Conservation (phyloP, 2,888 invertebrate species). For the Cheilosia soror region DNA sequence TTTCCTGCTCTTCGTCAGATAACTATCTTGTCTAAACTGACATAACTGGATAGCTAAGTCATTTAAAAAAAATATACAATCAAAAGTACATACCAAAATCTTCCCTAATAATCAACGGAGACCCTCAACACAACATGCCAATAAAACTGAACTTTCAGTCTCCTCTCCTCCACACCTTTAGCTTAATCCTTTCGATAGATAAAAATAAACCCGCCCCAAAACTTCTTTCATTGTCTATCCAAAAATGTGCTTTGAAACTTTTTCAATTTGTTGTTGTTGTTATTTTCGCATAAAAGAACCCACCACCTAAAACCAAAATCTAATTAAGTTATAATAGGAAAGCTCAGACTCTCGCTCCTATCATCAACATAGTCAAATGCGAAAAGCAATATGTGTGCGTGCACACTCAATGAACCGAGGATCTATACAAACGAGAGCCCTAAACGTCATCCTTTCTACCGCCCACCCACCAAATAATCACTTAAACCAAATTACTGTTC, state of each 20-base stretch:
- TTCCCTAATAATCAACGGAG: not conserved
- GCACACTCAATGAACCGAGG: not conserved
- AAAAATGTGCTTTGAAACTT: conserved; percentile 37
- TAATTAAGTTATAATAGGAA: conserved; percentile 64
- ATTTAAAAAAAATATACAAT: too few relatives aligned
- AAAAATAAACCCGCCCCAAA: not conserved
- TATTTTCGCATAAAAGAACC: conserved; percentile 34
- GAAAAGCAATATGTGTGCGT: conserved; percentile 1
- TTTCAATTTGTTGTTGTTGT: conserved; percentile 43
- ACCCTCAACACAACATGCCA: not conserved
- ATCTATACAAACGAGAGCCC: conserved; percentile 34
- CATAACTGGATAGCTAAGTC: too few relatives aligned
- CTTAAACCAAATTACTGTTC: conserved; percentile 64
- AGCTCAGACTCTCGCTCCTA: conserved; percentile 21
- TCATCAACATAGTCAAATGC: conserved; percentile 7
- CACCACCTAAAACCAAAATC: conserved; percentile 42
- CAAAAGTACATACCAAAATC: too few relatives aligned
- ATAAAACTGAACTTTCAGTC: not conserved
- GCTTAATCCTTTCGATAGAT: conserved; percentile 4
- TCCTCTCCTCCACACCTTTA: not conserved
- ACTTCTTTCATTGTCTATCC: conserved; percentile 1
- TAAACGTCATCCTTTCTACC: conserved; percentile 10
- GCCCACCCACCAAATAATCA: conserved; percentile 63
- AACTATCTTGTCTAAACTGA: too few relatives aligned
- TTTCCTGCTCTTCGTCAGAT: too few relatives aligned